Conservation (phyloP, 2,797 vertebrate genomes). For the Onychomys leucogaster region DNA sequence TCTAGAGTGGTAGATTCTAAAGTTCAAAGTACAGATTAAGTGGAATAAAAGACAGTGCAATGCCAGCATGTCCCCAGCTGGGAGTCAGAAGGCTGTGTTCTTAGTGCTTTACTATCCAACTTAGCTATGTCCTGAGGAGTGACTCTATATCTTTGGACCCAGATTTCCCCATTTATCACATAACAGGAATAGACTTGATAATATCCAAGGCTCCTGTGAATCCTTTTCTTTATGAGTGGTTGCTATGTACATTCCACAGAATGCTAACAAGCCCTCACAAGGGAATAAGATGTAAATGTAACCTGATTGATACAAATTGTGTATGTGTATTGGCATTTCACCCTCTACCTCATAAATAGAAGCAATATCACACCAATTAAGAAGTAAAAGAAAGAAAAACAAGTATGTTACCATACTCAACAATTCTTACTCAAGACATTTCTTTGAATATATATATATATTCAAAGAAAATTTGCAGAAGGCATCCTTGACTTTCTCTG, state of each 20-base stretch:
- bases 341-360: neutral
- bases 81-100: neutral
- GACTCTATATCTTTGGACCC: neutral
- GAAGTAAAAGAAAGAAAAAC: neutral
- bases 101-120: neutral
- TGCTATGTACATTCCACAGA: neutral
- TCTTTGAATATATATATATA: too few species aligned
- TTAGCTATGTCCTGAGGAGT: neutral
- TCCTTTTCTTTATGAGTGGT: neutral
- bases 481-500: neutral
- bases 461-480: neutral
- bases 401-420: neutral
- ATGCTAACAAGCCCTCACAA: neutral
- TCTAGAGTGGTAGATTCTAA: neutral
- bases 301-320: neutral
- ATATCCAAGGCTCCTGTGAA: neutral
- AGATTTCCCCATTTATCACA: neutral
- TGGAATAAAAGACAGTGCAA: neutral
- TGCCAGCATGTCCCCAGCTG: neutral
- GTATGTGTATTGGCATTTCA: too few species aligned
- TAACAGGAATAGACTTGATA: neutral
- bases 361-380: neutral
- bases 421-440: neutral
- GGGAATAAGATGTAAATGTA: neutral
- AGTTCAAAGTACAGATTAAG: neutral